Percentiles rank a stretch among this genome's conserved stretches.
Conservation (phyloP, 2,113 vertebrate genomes). For the Notarius quadriscutis region DNA sequence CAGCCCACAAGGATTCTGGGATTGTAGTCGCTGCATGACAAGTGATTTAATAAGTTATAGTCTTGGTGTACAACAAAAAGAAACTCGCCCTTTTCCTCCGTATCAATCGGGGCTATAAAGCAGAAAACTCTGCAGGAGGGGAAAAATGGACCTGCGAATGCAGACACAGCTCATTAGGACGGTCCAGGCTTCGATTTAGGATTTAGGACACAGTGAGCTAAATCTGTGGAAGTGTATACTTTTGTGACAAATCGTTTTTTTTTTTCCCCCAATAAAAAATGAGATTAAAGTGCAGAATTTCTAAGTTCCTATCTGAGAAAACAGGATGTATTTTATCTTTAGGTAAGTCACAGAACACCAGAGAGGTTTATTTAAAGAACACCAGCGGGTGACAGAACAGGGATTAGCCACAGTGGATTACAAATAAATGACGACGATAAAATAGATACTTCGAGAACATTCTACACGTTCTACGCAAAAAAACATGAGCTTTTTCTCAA, state of each 20-base stretch:
- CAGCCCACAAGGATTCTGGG: not conserved
- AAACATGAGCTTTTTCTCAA: not conserved
- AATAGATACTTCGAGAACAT: not conserved
- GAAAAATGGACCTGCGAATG: conserved; percentile 37
- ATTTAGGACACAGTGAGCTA: not conserved
- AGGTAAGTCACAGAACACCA: not conserved
- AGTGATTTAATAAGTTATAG: conserved; percentile 59
- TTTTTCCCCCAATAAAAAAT: not conserved
- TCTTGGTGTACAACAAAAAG: conserved; percentile 51
- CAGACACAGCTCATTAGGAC: conserved; percentile 20
- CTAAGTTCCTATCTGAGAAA: not conserved
- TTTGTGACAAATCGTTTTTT: not conserved
- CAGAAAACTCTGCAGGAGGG: conserved; percentile 35
- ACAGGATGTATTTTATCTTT: not conserved
- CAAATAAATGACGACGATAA: not conserved
- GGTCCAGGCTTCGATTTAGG: not conserved
- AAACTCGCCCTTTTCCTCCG: conserved; percentile 62
- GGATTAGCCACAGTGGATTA: not conserved
- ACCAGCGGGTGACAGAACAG: not conserved
- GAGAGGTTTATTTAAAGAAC: conserved; percentile 4
- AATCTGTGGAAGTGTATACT: not conserved
- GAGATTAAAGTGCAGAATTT: not conserved
- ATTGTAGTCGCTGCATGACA: not conserved
- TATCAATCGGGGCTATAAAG: conserved; percentile 58
- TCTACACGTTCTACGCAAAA: not conserved